These are phyloP conservation scores for Stegodyphus mimosarum DNA, from an alignment of 1,140 invertebrate genomes.

Conservation along the genomic window DNA sequence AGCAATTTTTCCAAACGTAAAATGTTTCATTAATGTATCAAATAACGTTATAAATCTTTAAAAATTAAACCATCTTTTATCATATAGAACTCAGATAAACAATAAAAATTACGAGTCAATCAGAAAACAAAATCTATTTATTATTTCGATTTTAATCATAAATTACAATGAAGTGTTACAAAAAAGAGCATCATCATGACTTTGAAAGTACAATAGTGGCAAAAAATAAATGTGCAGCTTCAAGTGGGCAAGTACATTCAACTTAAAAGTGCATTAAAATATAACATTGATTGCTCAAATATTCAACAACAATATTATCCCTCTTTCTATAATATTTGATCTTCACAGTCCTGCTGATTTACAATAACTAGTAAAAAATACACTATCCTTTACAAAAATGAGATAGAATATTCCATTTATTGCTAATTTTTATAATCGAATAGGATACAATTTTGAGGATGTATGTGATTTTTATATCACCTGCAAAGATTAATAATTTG, in stretches of 20 bases:
- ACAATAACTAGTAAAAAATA: background rate
- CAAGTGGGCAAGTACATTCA: background rate
- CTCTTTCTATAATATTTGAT: background rate
- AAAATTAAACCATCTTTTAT: too few relatives aligned
- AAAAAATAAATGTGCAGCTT: background rate
- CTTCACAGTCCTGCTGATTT: background rate
- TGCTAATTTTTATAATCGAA: background rate
- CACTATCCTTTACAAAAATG: background rate
- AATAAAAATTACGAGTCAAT: too few relatives aligned
- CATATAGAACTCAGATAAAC: too few relatives aligned
- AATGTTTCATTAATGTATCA: too few relatives aligned
- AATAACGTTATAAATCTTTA: too few relatives aligned
- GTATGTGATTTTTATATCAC: background rate
- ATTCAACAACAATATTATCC: background rate
- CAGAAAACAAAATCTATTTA: too few relatives aligned
- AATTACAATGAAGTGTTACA: background rate
- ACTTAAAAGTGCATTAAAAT: background rate
- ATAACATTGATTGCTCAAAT: background rate
- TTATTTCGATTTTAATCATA: background rate
- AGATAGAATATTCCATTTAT: background rate
- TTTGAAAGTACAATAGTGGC: background rate
- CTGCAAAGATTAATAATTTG: background rate
- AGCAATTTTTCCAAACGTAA: too few relatives aligned
- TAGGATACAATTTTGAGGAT: background rate
- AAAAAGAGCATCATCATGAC: background rate